Percentiles rank a stretch among this genome's conserved stretches.
These are phyloP conservation scores for Scaptomyza caliginosa DNA, from an alignment of 2,888 invertebrate species.

Conservation along the genomic window DNA sequence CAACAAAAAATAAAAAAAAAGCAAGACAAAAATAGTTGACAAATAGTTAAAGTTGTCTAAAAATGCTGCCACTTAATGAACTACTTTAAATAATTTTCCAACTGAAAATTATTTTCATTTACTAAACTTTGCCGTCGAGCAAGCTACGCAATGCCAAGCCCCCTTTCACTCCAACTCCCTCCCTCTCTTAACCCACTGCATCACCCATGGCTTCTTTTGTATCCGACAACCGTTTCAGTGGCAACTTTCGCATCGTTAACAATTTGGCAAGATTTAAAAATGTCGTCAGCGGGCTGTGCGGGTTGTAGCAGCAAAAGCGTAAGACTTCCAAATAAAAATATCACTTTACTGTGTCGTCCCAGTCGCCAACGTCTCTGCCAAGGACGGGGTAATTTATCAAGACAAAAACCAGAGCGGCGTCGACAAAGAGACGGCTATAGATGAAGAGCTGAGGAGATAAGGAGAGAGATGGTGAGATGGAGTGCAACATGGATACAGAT, in stretches of 20 bases:
- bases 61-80: conserved; percentile 74
- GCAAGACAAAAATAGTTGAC: conserved; percentile 58
- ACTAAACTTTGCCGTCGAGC: conserved; percentile 69
- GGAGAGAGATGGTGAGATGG: conserved; percentile 25
- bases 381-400: conserved; percentile 80
- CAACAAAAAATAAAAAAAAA: conserved; percentile 16
- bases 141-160: conserved; percentile 4
- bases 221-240: conserved; percentile 42
- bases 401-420: conserved; percentile 64
- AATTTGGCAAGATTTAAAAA: conserved; percentile 80
- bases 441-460: conserved; percentile 29
- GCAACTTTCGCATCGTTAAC: conserved; percentile 78
- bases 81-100: conserved; percentile 77
- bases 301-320: not conserved
- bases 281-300: conserved; percentile 38
- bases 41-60: conserved; percentile 61
- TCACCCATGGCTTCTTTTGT: not conserved
- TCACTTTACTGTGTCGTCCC: conserved; percentile 75
- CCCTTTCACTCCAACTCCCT: not conserved
- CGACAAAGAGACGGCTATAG: conserved; percentile 17
- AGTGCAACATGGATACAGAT: conserved; percentile 51
- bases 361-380: conserved; percentile 63
- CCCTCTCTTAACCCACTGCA: not conserved
- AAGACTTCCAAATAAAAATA: conserved; percentile 70
- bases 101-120: conserved; percentile 76